Percentiles rank a stretch among this genome's conserved stretches.
These are phyloP conservation scores for Lycodopsis pacificus DNA, from an alignment of 2,797 vertebrate genomes.

Conservation along the genomic window DNA sequence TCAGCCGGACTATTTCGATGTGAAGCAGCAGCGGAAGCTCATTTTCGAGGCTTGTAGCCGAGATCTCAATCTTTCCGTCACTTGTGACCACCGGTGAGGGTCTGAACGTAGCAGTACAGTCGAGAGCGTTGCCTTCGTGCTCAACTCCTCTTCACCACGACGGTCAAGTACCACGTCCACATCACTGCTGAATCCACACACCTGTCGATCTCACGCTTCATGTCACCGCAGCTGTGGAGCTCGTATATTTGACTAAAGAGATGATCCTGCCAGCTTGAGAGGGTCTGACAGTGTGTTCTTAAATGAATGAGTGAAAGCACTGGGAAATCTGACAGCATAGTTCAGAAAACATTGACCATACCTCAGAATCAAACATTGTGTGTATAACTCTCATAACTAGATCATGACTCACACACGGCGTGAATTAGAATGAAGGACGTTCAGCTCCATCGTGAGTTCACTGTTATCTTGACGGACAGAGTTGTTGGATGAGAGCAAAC, in stretches of 20 bases:
- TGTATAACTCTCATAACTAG: not conserved
- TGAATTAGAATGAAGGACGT: not conserved
- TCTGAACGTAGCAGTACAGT: too few species aligned
- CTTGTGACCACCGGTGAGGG: too few species aligned
- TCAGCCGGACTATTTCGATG: too few species aligned
- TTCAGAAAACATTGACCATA: constrained; percentile 44
- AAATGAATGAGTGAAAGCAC: constrained; percentile 29
- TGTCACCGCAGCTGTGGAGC: not conserved
- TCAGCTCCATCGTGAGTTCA: not conserved
- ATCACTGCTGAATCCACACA: too few species aligned
- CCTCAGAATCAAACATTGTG: constrained; percentile 22
- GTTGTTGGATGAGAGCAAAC: not conserved
- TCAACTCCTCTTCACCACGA: too few species aligned
- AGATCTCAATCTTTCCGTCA: too few species aligned
- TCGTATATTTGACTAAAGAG: constrained; percentile 29
- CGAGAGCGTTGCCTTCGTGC: too few species aligned
- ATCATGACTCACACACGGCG: not conserved
- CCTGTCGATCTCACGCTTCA: too few species aligned
- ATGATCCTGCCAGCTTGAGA: constrained; percentile 15
- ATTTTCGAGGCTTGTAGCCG: too few species aligned
- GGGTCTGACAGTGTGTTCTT: constrained; percentile 22
- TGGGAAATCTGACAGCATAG: constrained; percentile 31
- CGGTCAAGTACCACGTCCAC: too few species aligned
- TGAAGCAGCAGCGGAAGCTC: too few species aligned
- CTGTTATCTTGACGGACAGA: not conserved